phyloP scores from a whole-genome alignment of 2,797 vertebrate species.

The Pempheris klunzingeri region DNA sequence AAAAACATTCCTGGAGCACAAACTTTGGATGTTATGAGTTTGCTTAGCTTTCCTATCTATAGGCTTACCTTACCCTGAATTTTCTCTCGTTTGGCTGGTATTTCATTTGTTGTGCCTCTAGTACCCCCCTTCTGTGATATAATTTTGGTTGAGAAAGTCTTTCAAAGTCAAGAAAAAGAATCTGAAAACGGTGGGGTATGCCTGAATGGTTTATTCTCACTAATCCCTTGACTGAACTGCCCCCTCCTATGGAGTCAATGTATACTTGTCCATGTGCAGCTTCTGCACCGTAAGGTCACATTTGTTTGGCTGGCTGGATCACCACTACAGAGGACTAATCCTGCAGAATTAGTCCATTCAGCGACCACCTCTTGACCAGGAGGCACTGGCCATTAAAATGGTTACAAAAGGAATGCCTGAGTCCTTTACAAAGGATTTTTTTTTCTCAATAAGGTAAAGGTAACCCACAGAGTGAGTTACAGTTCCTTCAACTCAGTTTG shows the following conservation, averaged over 20 bases:
- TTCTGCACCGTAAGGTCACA: constrained; percentile 74
- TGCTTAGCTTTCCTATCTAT: constrained; percentile 61
- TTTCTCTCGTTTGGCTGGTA: constrained; percentile 42
- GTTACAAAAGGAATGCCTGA: constrained; percentile 82
- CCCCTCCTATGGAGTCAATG: constrained; percentile 70
- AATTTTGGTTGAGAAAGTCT: constrained; percentile 75
- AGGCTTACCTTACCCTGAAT: constrained; percentile 44
- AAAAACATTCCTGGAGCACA: constrained; percentile 56
- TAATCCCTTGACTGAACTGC: constrained; percentile 73
- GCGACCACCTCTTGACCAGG: constrained; percentile 77
- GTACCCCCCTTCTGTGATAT: constrained; percentile 59
- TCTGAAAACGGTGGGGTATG: constrained; percentile 57
- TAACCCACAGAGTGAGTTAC: constrained; percentile 71
- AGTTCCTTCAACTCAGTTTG: constrained; percentile 61
- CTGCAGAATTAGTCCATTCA: constrained; percentile 79
- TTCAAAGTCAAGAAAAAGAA: constrained; percentile 69
- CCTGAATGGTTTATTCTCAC: constrained; percentile 62
- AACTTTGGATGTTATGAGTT: constrained; percentile 59
- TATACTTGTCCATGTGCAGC: constrained; percentile 65
- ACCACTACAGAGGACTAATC: constrained; percentile 77
- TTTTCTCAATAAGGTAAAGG: constrained; percentile 64
- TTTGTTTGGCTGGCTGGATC: constrained; percentile 75
- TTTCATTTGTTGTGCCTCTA: constrained; percentile 45
- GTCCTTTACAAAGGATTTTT: constrained; percentile 63
- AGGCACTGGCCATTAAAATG: constrained; percentile 79